Evolutionary conservation across 2,113 vertebrate species (phyloP).

Genomic region (Corvus cornix): DNA sequence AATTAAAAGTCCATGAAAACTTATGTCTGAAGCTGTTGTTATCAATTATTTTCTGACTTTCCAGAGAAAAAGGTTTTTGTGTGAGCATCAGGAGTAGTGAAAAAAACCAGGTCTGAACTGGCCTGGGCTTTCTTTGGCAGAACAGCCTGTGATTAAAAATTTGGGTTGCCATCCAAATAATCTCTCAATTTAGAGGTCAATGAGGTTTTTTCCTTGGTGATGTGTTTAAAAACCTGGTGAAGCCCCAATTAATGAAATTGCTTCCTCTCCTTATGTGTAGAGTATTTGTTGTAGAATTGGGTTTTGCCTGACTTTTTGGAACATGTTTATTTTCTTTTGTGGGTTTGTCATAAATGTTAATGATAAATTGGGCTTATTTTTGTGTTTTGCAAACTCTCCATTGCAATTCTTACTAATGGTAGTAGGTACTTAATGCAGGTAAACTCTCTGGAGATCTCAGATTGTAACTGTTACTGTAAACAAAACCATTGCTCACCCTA

Average conservation of each 20-base stretch:
- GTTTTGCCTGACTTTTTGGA: neutral
- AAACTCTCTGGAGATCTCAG: neutral
- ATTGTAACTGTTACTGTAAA: neutral
- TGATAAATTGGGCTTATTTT: neutral
- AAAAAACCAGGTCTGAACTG: neutral
- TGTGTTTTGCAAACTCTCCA: neutral
- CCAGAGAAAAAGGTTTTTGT: neutral
- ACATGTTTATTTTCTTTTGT: neutral
- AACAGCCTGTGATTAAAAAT: neutral
- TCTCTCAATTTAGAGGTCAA: neutral
- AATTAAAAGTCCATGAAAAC: neutral
- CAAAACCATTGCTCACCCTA: neutral
- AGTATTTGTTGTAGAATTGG: neutral
- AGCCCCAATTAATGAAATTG: neutral
- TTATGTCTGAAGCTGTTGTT: neutral
- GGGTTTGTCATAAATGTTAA: neutral
- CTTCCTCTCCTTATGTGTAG: rapidly evolving
- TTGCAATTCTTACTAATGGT: neutral
- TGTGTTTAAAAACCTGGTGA: neutral
- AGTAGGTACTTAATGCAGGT: neutral
- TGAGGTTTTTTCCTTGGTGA: neutral
- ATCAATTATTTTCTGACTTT: neutral
- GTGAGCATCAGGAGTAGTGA: neutral
- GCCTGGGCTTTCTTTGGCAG: neutral
- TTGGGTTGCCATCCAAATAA: neutral